These are phyloP conservation scores for Laupala kohalensis DNA, from an alignment of 1,140 invertebrate species.

Conservation along the genomic window DNA sequence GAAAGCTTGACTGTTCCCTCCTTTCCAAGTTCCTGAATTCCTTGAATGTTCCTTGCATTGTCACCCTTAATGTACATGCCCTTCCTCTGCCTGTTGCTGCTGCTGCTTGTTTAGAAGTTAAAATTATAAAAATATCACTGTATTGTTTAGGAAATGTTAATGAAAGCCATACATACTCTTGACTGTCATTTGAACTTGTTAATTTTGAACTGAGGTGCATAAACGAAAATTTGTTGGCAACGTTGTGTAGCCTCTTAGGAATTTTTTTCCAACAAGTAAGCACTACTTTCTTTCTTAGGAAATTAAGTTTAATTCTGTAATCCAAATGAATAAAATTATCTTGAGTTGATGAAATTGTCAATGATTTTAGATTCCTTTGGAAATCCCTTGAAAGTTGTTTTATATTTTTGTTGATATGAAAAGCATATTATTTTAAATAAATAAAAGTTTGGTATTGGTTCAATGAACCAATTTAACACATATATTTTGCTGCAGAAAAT, in stretches of 20 bases:
- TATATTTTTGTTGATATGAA: no score
- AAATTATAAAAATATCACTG: not conserved
- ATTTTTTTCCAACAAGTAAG: conserved; percentile 5
- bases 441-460: no score
- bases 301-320: conserved; percentile 12
- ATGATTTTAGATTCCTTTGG: no score
- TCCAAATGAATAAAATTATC: conserved; percentile 14
- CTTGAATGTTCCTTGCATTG: not conserved
- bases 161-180: conserved; percentile 1
- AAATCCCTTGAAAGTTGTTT: no score
- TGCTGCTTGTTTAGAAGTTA: conserved; percentile 4
- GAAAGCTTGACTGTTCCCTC: conserved; percentile 8
- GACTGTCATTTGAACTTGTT: conserved; percentile 4
- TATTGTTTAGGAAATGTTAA: conserved; percentile 2
- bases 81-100: conserved; percentile 4
- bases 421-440: no score
- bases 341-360: conserved; percentile 5
- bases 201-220: not conserved
- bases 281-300: conserved; percentile 4
- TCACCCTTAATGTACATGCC: not conserved
- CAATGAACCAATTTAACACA: no score
- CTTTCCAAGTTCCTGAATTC: not conserved
- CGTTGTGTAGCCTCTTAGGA: conserved; percentile 11
- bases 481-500: no score
- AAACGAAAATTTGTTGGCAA: conserved; percentile 7